A percentile compares a stretch with the other conserved stretches of the same genome.
phyloP scores from a whole-genome alignment of 2,888 invertebrate genomes.

The Chromoteleia sp. region DNA sequence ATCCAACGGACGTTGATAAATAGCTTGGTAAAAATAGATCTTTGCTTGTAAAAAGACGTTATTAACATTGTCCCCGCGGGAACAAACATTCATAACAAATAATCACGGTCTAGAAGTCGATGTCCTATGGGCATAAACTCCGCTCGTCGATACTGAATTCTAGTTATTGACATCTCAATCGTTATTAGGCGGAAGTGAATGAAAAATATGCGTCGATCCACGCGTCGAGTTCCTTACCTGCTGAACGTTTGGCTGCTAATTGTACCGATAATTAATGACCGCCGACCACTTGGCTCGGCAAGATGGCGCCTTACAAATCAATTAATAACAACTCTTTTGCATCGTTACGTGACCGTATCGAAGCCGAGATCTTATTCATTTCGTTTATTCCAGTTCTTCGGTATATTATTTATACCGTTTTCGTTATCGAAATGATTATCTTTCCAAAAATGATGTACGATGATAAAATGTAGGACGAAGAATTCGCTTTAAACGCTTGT shows the following conservation, averaged over 20 bases:
- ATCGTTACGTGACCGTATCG: constrained; percentile 31
- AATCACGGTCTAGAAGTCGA: constrained; percentile 8
- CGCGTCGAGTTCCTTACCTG: constrained; percentile 33
- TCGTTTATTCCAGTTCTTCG: background rate
- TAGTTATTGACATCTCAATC: constrained; percentile 54
- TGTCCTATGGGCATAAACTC: constrained; percentile 24
- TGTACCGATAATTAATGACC: constrained; percentile 62
- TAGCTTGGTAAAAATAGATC: background rate
- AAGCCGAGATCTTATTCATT: constrained; percentile 33
- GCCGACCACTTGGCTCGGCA: constrained; percentile 44
- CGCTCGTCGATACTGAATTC: constrained; percentile 20
- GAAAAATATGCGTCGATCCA: constrained; percentile 45
- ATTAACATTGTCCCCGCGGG: constrained; percentile 40
- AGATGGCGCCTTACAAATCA: constrained; percentile 64
- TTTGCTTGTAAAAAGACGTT: constrained; percentile 22
- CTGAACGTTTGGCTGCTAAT: constrained; percentile 39
- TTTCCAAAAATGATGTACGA: too few species aligned
- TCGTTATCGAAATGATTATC: too few species aligned
- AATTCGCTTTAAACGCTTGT: too few species aligned
- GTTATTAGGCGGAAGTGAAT: constrained; percentile 48
- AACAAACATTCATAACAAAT: constrained; percentile 27
- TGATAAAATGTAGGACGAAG: too few species aligned
- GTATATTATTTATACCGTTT: constrained; percentile 29
- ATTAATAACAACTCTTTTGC: constrained; percentile 64
- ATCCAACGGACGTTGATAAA: background rate